Evolutionary conservation across 1,140 invertebrate genomes (phyloP).

Genomic region (Adelges cooleyi): DNA sequence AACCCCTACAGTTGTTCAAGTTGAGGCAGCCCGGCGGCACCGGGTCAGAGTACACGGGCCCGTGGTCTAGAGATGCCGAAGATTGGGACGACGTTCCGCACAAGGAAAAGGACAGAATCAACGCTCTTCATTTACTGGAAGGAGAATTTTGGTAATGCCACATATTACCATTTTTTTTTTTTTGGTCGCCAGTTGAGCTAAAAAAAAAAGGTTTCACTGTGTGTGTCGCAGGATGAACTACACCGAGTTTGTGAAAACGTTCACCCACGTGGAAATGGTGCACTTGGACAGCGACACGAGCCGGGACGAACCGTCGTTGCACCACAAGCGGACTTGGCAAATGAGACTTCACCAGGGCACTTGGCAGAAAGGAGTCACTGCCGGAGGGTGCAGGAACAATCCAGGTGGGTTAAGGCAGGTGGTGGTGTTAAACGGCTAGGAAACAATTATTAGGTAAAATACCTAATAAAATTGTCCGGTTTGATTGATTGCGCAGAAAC

Average conservation of each 20-base stretch:
- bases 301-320: conserved; percentile 66
- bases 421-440: too few species aligned
- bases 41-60: conserved; percentile 56
- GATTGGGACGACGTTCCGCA: conserved; percentile 65
- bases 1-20: conserved; percentile 59
- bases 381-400: conserved; percentile 83
- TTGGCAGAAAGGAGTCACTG: conserved; percentile 80
- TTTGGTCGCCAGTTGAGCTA: background rate
- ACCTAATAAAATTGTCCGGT: too few species aligned
- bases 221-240: conserved; percentile 55
- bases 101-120: conserved; percentile 58
- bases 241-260: conserved; percentile 70
- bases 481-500: conserved; percentile 56
- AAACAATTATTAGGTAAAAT: too few species aligned
- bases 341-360: conserved; percentile 71
- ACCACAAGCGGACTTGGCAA: conserved; percentile 69
- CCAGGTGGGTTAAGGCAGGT: conserved; percentile 49
- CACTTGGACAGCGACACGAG: conserved; percentile 78
- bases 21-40: conserved; percentile 58
- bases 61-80: conserved; percentile 54
- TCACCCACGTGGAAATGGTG: conserved; percentile 72
- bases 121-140: conserved; percentile 51
- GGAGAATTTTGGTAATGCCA: conserved; percentile 78
- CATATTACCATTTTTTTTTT: too few species aligned
- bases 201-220: background rate